These are phyloP conservation scores for Paedocypris sp. DNA, from an alignment of 2,113 vertebrate species.

Conservation along the genomic window DNA sequence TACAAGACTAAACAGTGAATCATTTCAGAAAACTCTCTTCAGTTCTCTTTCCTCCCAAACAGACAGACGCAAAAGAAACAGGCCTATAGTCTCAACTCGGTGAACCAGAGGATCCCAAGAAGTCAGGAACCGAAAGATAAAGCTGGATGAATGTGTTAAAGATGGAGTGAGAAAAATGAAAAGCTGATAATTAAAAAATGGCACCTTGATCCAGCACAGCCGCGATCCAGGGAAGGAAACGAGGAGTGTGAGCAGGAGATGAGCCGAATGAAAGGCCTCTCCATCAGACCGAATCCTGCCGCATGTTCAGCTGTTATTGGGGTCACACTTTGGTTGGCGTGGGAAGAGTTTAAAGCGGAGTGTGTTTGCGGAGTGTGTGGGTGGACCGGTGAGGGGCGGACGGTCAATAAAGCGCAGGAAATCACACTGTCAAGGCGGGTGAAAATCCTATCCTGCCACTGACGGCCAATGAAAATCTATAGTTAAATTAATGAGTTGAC, in stretches of 20 bases:
- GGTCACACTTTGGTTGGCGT: not conserved
- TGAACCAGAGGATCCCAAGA: too few relatives aligned
- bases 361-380: slow-evolving; percentile 11
- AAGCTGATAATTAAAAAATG: slow-evolving; percentile 26
- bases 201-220: slow-evolving; percentile 13
- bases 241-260: not conserved
- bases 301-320: not conserved
- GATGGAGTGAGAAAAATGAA: not conserved
- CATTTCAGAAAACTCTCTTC: too few relatives aligned
- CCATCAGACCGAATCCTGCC: not conserved
- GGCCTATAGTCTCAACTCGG: too few relatives aligned
- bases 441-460: too few relatives aligned
- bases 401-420: slow-evolving; percentile 19
- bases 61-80: too few relatives aligned
- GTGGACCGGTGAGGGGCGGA: slow-evolving; percentile 14
- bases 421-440: slow-evolving; percentile 15
- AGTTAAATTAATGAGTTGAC: too few relatives aligned
- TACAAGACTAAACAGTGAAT: too few relatives aligned
- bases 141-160: not conserved
- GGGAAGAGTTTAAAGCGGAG: not conserved
- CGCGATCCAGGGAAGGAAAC: not conserved
- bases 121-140: not conserved
- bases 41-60: too few relatives aligned
- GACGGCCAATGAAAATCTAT: too few relatives aligned
- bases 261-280: not conserved